These are phyloP conservation scores for Trialeurodes vaporariorum DNA, from an alignment of 1,140 invertebrate species.

Conservation along the genomic window DNA sequence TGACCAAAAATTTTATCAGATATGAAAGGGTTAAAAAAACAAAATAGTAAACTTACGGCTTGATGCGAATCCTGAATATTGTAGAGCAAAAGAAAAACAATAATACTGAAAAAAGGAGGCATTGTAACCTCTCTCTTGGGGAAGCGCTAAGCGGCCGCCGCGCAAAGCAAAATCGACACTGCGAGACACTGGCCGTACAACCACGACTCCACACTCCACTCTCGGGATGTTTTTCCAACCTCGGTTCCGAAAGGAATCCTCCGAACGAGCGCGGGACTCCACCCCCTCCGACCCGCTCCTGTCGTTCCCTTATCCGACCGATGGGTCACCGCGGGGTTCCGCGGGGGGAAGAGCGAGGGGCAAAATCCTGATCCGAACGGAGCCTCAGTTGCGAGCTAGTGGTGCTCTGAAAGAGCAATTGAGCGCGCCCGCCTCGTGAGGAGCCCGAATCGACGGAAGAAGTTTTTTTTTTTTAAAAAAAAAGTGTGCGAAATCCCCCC, in stretches of 20 bases:
- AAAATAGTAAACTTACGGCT: background rate
- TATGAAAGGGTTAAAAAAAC: too few relatives aligned
- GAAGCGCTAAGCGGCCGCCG: too few relatives aligned
- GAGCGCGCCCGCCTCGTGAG: conserved; percentile 36
- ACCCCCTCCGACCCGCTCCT: too few relatives aligned
- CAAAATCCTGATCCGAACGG: background rate
- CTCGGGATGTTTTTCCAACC: background rate
- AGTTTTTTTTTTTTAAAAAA: too few relatives aligned
- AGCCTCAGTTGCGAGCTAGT: background rate
- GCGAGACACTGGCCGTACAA: background rate
- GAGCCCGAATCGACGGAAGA: too few relatives aligned
- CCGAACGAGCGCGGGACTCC: too few relatives aligned
- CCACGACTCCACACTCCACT: background rate
- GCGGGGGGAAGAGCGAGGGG: conserved; percentile 25
- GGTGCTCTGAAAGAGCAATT: background rate
- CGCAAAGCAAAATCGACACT: background rate
- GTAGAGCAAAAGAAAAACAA: background rate
- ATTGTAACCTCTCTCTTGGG: background rate
- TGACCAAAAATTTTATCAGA: too few relatives aligned
- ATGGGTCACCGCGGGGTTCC: conserved; percentile 27
- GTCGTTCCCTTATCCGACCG: background rate
- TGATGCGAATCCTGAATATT: background rate
- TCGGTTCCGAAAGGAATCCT: too few relatives aligned
- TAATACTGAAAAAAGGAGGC: background rate
- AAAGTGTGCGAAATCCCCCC: too few relatives aligned